phyloP scores from a whole-genome alignment of 2,888 invertebrate genomes.

The Andrena camellia region DNA sequence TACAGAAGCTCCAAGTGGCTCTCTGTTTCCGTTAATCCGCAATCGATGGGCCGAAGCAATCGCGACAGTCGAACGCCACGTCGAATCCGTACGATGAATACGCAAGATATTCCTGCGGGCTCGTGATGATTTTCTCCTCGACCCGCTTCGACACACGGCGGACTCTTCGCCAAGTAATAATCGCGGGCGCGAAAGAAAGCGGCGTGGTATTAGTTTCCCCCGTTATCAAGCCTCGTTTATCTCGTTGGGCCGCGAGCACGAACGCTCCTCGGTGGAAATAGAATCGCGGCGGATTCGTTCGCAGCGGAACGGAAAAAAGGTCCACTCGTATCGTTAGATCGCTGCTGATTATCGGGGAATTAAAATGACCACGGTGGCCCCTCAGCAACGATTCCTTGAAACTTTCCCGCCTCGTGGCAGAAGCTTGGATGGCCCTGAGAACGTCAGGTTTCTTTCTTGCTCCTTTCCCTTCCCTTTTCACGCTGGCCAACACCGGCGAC shows the following conservation, averaged over 20 bases:
- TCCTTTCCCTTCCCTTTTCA: neutral
- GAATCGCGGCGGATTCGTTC: conserved; percentile 1
- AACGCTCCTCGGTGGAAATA: neutral
- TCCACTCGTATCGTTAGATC: neutral
- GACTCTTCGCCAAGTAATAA: conserved; percentile 9
- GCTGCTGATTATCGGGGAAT: neutral
- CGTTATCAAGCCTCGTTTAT: conserved; percentile 33
- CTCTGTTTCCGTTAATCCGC: neutral
- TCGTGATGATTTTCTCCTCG: conserved; percentile 15
- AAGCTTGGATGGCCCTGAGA: neutral
- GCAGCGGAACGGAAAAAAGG: neutral
- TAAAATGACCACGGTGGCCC: neutral
- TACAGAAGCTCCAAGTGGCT: neutral
- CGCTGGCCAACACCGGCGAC: too few relatives aligned
- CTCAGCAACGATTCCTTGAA: neutral
- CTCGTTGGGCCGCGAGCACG: conserved; percentile 15
- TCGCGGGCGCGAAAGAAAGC: neutral
- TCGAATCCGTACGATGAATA: neutral
- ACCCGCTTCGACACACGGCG: conserved; percentile 7
- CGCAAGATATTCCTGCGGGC: neutral
- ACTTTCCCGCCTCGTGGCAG: neutral
- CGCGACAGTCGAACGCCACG: neutral
- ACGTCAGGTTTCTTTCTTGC: too few relatives aligned
- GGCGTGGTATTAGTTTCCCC: neutral
- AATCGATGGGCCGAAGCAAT: neutral